Conservation (phyloP, 2,113 vertebrate genomes). For the Gila orcuttii region DNA sequence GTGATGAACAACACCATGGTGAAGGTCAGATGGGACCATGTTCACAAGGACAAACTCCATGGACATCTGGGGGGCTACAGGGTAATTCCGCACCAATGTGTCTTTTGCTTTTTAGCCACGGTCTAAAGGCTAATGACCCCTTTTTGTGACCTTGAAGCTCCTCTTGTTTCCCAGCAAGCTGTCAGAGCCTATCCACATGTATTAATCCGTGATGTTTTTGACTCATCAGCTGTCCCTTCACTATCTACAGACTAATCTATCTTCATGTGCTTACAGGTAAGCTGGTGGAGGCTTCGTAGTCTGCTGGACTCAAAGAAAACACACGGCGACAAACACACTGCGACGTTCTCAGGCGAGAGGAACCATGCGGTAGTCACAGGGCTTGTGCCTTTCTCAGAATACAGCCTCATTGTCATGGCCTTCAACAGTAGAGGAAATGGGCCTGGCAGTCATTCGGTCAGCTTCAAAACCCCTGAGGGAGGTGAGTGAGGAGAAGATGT, state of each 20-base stretch:
- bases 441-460: slow-evolving; percentile 84
- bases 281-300: slow-evolving; percentile 89
- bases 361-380: slow-evolving; percentile 81
- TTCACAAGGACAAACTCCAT: slow-evolving; percentile 89
- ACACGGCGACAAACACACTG: slow-evolving; percentile 80
- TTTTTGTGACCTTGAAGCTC: slow-evolving; percentile 18
- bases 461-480: slow-evolving; percentile 95
- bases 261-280: slow-evolving; percentile 75
- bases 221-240: background rate
- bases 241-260: background rate
- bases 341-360: slow-evolving; percentile 82
- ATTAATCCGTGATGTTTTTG: background rate
- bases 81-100: slow-evolving; percentile 78
- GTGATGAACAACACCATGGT: slow-evolving; percentile 86
- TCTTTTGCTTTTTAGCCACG: slow-evolving; percentile 64
- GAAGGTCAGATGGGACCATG: slow-evolving; percentile 85
- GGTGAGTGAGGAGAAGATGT: slow-evolving; percentile 75
- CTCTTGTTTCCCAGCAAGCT: slow-evolving; percentile 47
- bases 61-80: slow-evolving; percentile 94
- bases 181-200: slow-evolving; percentile 7
- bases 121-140: slow-evolving; percentile 63
- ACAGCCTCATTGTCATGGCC: slow-evolving; percentile 85
- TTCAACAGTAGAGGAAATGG: slow-evolving; percentile 92
- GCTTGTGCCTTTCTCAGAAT: slow-evolving; percentile 90
- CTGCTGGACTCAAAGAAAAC: slow-evolving; percentile 80